Evolutionary conservation across 2,113 vertebrate species (phyloP), one percentile per base, ranked within the genome.

Genomic region (Coreoperca whiteheadi): DNA sequence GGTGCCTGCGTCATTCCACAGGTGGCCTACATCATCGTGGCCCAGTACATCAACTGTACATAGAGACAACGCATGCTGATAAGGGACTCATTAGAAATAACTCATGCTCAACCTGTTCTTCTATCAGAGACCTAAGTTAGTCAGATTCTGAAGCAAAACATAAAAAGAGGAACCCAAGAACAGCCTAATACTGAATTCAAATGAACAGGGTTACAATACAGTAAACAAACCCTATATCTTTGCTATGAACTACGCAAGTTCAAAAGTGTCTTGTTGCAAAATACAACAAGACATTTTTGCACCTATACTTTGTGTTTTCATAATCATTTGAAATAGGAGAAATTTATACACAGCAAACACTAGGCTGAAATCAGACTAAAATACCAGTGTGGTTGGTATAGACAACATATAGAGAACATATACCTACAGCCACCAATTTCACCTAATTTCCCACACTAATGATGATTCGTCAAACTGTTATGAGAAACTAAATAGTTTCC

Each of bases 31-130:
- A 82, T 90, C 41, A 56, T 32, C 25, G 30, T 18, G 48, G 20
- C 48, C 39, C 41, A 68, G 69, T 30, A 46, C 78, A 70, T 2
- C 88, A 89, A 81, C 86, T 85, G 84, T 56, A 85, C 21, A n/a
- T 1, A 77, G 75, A 80, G 21, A 84, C 59, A 20, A 23, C 1
- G 9, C 56, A 81, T 57, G 73, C 77, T 79, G 88, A 87, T 34
- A 1, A 81, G 84, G 83, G 88, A 90, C 71, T 82, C 34, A 63
- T 88, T 89, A 88, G 21, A 60, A 80, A 79, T 74, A 67, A 50
- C 76, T 69, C 28, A 21, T 18, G 53, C 67, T 75, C 67, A 23
- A 70, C 25, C 66, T 56, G 43, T 41, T 80, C 46, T 32, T 28
- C 43, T 79, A 51, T 81, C 75, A 65, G 51, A 8, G n/a, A 57